Evolutionary conservation across 1,140 invertebrate species (phyloP), one percentile per base, ranked within the genome.

Genomic region (Nilaparvata lugens): DNA sequence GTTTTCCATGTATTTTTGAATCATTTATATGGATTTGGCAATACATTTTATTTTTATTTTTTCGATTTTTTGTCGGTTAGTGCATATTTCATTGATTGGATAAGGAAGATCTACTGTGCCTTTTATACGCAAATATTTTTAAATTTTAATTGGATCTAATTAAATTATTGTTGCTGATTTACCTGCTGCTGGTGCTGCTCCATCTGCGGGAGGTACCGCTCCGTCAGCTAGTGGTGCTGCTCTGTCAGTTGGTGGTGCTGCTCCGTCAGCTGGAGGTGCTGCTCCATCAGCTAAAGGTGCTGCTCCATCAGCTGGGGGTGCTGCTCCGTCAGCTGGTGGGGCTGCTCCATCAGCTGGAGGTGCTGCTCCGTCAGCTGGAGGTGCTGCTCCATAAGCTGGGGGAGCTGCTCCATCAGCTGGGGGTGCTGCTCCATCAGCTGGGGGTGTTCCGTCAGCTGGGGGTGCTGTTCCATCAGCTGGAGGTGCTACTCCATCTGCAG

Each of bases 361-460:
- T 52, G 69, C 66, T 18, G 67, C 65, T 40, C 64, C 72, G 24
- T 66, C 68, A 4, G 53, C 25, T n/a, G 53, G 45, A n/a, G 68
- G 66, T 25, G 68, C 63, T 19, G 76, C 72, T 52, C 72, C 73
- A 68, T 76, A 75, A 61, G 69, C 72, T 55, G 71, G 72, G 52
- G 71, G 61, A 58, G 75, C 72, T 14, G 73, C 78, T 52, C 74
- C 70, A 61, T 70, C 73, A 25, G 73, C 65, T 9, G 73, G 66
- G 58, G 74, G 68, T 18, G 74, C 61, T 43, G 64, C 71, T 11
- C 67, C 72, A 43, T 71, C 73, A 2, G 70, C 70, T 16, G 75
- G 23, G 18, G 53, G 51, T 18, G 19, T 24, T 21, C 21, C 51
- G 13, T 4, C 51, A 4, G 5, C 19, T 11, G 73, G 65, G 56